Conservation (phyloP, 2,797 vertebrate genomes). For the Fratercula arctica region DNA sequence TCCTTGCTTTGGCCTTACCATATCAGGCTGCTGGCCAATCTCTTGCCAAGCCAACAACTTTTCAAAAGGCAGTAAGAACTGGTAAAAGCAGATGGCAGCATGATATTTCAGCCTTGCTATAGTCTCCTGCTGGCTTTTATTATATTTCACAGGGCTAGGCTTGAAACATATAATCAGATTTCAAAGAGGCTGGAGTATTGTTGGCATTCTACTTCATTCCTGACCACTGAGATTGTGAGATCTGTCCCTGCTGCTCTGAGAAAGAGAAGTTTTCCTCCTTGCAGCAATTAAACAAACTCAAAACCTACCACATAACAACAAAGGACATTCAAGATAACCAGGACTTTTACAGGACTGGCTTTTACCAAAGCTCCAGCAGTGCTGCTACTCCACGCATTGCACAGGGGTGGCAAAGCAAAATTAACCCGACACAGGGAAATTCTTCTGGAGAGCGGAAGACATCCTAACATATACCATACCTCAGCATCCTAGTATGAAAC, state of each 20-base stretch:
- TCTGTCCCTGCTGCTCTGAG: not conserved
- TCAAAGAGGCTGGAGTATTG: slow-evolving; percentile 30
- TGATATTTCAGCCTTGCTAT: slow-evolving; percentile 16
- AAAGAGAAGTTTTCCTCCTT: slow-evolving; percentile 20
- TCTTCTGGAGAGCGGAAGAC: not conserved
- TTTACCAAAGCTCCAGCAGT: not conserved
- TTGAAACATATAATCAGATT: slow-evolving; percentile 60
- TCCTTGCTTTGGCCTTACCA: not conserved
- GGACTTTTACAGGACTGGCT: not conserved
- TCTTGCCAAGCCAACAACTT: not conserved
- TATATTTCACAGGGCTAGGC: slow-evolving; percentile 45
- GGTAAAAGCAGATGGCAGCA: slow-evolving; percentile 20
- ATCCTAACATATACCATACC: not conserved
- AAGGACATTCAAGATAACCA: not conserved
- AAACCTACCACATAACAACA: not conserved
- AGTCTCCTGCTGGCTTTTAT: slow-evolving; percentile 53
- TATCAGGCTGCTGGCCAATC: not conserved
- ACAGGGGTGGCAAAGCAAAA: not conserved
- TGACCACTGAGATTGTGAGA: slow-evolving; percentile 48
- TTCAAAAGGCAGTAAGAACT: not conserved
- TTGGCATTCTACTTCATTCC: slow-evolving; percentile 43
- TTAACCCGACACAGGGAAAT: not conserved
- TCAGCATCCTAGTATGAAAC: not conserved
- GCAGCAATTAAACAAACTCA: not conserved
- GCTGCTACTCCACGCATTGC: not conserved